A percentile compares a stretch with the other conserved stretches of the same genome.
Evolutionary conservation across 1,140 invertebrate species (phyloP).

Genomic region (Globodera rostochiensis): DNA sequence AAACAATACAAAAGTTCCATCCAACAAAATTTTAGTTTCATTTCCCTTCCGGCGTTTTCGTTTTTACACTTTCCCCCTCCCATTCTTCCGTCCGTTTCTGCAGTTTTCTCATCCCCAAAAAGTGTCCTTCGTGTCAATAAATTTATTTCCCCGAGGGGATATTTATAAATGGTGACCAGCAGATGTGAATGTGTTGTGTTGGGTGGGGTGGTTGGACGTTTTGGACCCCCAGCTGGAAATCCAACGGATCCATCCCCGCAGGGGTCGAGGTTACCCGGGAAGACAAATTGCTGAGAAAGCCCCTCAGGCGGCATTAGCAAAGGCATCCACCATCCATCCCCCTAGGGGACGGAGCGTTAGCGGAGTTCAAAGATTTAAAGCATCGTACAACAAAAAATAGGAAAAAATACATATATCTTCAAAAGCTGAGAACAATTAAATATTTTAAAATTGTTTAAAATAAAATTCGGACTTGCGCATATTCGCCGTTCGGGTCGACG

Average conservation of each 20-base stretch:
- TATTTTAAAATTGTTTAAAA: slow-evolving; percentile 10
- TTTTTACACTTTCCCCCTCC: not conserved
- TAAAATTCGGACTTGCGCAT: slow-evolving; percentile 30
- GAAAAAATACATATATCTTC: too few species aligned
- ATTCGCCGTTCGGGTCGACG: slow-evolving; percentile 36
- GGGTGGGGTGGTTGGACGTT: too few species aligned
- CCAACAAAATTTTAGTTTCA: not conserved
- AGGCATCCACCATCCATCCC: not conserved
- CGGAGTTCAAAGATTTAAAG: not conserved
- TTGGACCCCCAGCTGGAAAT: not conserved
- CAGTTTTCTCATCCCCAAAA: not conserved
- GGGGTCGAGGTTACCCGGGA: not conserved
- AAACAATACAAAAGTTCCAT: too few species aligned
- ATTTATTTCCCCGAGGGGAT: not conserved
- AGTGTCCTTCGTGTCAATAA: not conserved
- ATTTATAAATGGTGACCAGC: not conserved
- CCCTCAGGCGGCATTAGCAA: not conserved
- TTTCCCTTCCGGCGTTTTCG: not conserved
- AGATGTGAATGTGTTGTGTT: not conserved
- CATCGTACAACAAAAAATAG: too few species aligned
- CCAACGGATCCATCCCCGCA: not conserved
- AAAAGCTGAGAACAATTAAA: not conserved
- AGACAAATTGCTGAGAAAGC: not conserved
- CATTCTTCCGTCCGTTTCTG: not conserved
- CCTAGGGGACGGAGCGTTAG: not conserved